phyloP scores from a whole-genome alignment of 1,140 invertebrate genomes.

The Halesus radiatus region DNA sequence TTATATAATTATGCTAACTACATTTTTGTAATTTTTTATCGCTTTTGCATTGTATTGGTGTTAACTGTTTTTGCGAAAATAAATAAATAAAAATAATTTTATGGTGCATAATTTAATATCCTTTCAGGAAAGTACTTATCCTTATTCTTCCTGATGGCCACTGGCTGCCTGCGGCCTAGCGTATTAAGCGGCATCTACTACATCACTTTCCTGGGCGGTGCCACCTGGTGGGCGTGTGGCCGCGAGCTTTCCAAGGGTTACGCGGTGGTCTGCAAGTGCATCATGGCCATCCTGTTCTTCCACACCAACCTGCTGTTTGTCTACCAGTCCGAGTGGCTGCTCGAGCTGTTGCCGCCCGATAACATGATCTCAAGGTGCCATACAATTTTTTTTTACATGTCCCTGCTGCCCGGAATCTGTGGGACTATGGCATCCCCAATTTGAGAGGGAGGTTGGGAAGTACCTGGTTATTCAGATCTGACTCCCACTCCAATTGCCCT shows the following conservation, averaged over 20 bases:
- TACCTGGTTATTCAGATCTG: too few species aligned
- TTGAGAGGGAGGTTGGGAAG: too few species aligned
- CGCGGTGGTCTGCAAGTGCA: slow-evolving; percentile 77
- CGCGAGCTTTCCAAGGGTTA: slow-evolving; percentile 81
- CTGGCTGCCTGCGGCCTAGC: slow-evolving; percentile 84
- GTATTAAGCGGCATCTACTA: slow-evolving; percentile 88
- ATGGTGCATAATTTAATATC: too few species aligned
- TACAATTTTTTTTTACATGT: not conserved
- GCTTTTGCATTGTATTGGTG: too few species aligned
- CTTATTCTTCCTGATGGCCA: slow-evolving; percentile 81
- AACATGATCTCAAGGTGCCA: slow-evolving; percentile 72
- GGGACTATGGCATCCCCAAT: too few species aligned
- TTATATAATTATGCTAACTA: too few species aligned
- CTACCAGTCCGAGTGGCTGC: slow-evolving; percentile 90
- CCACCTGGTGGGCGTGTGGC: slow-evolving; percentile 91
- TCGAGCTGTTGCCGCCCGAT: slow-evolving; percentile 77
- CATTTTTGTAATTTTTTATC: too few species aligned
- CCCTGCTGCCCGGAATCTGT: too few species aligned
- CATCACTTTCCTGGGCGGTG: slow-evolving; percentile 84
- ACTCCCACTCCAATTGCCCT: too few species aligned
- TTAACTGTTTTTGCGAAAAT: too few species aligned
- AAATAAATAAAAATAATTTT: too few species aligned
- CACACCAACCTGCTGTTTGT: slow-evolving; percentile 85
- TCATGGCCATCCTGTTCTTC: slow-evolving; percentile 81
- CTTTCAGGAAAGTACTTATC: slow-evolving; percentile 80